A percentile compares a stretch with the other conserved stretches of the same genome.
These are phyloP conservation scores for Campylorhamphus procurvoides DNA, from an alignment of 2,113 vertebrate genomes.

Conservation along the genomic window DNA sequence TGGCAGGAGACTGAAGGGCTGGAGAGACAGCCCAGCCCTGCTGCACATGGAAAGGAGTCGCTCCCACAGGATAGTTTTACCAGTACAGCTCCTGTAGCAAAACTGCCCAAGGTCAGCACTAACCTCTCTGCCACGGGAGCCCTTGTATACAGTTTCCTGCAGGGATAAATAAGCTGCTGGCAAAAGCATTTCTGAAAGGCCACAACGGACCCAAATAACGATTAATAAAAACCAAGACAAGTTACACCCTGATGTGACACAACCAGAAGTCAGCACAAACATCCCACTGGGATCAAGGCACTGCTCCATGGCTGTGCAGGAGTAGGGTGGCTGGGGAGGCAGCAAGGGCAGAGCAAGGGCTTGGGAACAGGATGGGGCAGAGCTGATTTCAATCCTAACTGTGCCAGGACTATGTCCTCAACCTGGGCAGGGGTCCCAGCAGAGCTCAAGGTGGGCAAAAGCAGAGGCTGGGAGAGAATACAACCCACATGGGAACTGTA, in stretches of 20 bases:
- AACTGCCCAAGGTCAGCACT: conserved; percentile 30
- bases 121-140: neutral
- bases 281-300: neutral
- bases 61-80: neutral
- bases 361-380: neutral
- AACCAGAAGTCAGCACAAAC: neutral
- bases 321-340: neutral
- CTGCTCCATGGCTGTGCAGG: neutral
- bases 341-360: neutral
- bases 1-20: accelerated
- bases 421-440: neutral
- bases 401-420: accelerated
- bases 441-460: neutral
- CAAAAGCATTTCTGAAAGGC: conserved; percentile 11
- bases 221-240: neutral
- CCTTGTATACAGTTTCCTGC: neutral
- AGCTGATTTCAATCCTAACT: neutral
- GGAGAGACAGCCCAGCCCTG: accelerated
- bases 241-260: neutral
- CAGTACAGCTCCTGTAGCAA: neutral
- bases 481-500: neutral
- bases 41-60: accelerated
- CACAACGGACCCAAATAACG: accelerated
- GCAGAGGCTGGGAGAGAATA: neutral
- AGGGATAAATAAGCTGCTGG: conserved; percentile 27